Conservation (phyloP, 2,888 invertebrate species). For the Hedychridium roseum region DNA sequence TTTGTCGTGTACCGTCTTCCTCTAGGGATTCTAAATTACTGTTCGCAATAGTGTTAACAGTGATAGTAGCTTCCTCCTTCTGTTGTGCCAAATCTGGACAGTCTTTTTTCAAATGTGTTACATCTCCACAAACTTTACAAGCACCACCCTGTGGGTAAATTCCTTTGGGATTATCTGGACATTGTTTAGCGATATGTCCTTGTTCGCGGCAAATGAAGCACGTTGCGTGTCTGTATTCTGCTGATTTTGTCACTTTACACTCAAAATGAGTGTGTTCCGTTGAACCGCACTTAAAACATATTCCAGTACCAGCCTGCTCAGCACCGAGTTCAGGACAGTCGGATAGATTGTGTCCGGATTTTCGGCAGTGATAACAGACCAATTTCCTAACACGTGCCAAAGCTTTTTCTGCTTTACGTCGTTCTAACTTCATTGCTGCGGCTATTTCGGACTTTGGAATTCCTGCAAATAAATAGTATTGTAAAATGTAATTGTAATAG, state of each 20-base stretch:
- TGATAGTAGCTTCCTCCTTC: conserved; percentile 52
- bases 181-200: conserved; percentile 88
- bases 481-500: neutral
- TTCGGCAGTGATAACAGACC: conserved; percentile 82
- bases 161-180: conserved; percentile 87
- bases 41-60: conserved; percentile 42
- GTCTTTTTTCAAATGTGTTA: conserved; percentile 84
- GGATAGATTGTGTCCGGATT: conserved; percentile 81
- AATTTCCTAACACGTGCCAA: conserved; percentile 73
- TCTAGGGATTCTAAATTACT: conserved; percentile 49
- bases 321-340: conserved; percentile 79
- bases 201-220: conserved; percentile 89
- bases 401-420: conserved; percentile 77
- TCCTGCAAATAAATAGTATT: conserved; percentile 38
- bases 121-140: conserved; percentile 86
- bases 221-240: conserved; percentile 80
- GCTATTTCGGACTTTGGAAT: conserved; percentile 75
- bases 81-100: conserved; percentile 71
- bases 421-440: conserved; percentile 73
- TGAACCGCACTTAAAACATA: conserved; percentile 91
- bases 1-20: conserved; percentile 27
- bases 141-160: conserved; percentile 85
- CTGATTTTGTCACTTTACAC: conserved; percentile 73
- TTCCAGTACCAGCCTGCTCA: conserved; percentile 70
- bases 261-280: conserved; percentile 83